phyloP scores from a whole-genome alignment of 2,888 invertebrate species.

The Meliscaeva auricollis region DNA sequence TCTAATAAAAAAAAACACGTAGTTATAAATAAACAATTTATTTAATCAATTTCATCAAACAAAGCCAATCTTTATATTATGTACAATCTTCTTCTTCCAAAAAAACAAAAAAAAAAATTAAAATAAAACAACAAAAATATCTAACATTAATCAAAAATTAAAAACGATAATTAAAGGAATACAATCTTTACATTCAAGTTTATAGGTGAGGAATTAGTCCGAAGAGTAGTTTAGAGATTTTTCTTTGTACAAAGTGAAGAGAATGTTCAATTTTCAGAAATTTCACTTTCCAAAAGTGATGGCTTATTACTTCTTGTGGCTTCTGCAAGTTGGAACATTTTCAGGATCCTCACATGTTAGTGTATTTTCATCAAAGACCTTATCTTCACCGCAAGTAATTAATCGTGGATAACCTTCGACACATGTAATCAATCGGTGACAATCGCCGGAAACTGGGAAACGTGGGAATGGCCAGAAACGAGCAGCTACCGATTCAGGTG shows the following conservation, averaged over 20 bases:
- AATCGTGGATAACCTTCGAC: slow-evolving; percentile 95
- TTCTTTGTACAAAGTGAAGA: slow-evolving; percentile 59
- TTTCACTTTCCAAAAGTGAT: slow-evolving; percentile 14
- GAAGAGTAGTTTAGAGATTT: slow-evolving; percentile 35
- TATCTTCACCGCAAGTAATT: slow-evolving; percentile 94
- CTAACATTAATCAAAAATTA: slow-evolving; percentile 42
- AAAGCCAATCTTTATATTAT: slow-evolving; percentile 71
- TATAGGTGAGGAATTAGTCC: slow-evolving; percentile 32
- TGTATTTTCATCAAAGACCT: slow-evolving; percentile 93
- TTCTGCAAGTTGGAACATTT: slow-evolving; percentile 81
- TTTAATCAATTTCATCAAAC: slow-evolving; percentile 67
- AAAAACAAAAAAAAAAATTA: slow-evolving; percentile 38
- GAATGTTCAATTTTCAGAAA: slow-evolving; percentile 8
- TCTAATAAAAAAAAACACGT: background rate
- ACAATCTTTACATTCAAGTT: slow-evolving; percentile 43
- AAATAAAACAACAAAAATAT: slow-evolving; percentile 54
- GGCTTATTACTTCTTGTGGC: slow-evolving; percentile 80
- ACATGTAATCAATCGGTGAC: slow-evolving; percentile 94
- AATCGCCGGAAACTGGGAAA: slow-evolving; percentile 94
- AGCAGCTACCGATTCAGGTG: slow-evolving; percentile 91
- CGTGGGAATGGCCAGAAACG: slow-evolving; percentile 97
- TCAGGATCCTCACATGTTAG: slow-evolving; percentile 91
- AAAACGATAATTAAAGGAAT: slow-evolving; percentile 8
- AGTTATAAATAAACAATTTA: slow-evolving; percentile 70
- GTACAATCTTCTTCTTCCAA: slow-evolving; percentile 63